Base-by-base conservation (phyloP, 2,797 vertebrate genomes). In the Crax fasciolata region DNA sequence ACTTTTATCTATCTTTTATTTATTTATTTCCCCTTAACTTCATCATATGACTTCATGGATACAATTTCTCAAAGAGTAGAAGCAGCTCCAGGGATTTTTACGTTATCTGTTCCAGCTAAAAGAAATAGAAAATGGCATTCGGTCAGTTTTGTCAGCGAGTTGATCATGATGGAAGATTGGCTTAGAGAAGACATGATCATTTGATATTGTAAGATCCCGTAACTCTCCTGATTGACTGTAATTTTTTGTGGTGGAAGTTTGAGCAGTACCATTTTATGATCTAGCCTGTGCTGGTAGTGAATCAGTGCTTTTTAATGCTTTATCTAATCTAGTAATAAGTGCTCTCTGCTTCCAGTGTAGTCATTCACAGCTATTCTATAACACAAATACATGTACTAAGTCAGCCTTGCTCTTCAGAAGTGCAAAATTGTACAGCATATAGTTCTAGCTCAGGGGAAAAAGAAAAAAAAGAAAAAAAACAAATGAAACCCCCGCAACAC, bases 11-110 rank as follows among this genome's bases (percentile, higher is more conserved):
- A 35, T 35, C 7, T 35, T 80, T 81, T 73, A 62, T 62, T 52
- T 70, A 67, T 44, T 51, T 74, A 23, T 73, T 91, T 87, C 87
- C 38, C 19, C 10, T 70, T 90, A 55, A n/a, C 57, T 79, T 89
- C 43, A 78, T 78, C 58, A 78, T n/a, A 52, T 18, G 15, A 46
- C 49, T 86, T 90, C 20, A 58, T 67, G 71, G 58, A 49, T 49
- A 68, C 0, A 0, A 58, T 81, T 88, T 86, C 28, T 86, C 20
- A 2, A 49, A 80, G 13, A 93, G 46, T 10, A 73, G 24, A 84
- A 78, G 58, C 8, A 78, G 23, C 70, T 90, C 80, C 6, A 58
- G 19, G 38, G 38, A 4, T 91, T 94, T 59, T 72, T 4, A 43
- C 0, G 9, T 58, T 74, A 81, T 78, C 21, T 75, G 20, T 68